phyloP scores from a whole-genome alignment of 2,113 vertebrate genomes.

The Serinus canaria region DNA sequence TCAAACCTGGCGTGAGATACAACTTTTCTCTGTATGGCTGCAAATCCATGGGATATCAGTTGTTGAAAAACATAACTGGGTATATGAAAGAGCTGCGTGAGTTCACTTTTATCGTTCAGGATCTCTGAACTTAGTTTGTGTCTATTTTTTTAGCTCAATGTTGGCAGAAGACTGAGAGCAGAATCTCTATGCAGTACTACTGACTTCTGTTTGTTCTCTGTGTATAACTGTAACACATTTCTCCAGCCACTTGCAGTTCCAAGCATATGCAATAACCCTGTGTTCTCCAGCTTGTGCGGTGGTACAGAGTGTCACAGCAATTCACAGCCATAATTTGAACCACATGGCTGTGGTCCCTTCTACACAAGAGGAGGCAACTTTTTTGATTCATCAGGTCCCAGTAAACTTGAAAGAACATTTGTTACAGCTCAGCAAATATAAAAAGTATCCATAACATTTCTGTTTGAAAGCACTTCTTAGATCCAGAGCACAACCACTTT shows the following conservation, averaged over 20 bases:
- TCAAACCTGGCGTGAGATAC: conserved; percentile 71
- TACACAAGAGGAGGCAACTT: neutral
- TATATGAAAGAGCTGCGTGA: conserved; percentile 78
- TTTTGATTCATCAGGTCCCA: neutral
- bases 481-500: neutral
- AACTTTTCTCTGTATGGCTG: conserved; percentile 75
- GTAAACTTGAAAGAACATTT: neutral
- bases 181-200: neutral
- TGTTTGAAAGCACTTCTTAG: neutral
- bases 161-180: neutral
- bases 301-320: neutral
- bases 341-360: neutral
- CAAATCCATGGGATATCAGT: conserved; percentile 71
- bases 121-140: neutral
- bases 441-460: neutral
- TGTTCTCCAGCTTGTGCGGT: neutral
- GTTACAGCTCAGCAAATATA: neutral
- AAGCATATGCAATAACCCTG: neutral
- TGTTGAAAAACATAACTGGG: conserved; percentile 69
- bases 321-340: neutral
- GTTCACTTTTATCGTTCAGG: conserved; percentile 1
- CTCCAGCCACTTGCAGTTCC: neutral
- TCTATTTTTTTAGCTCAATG: neutral
- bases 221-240: neutral
- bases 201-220: neutral